These are phyloP conservation scores for Caligus rogercresseyi DNA, from an alignment of 1,140 invertebrate genomes.

Conservation along the genomic window DNA sequence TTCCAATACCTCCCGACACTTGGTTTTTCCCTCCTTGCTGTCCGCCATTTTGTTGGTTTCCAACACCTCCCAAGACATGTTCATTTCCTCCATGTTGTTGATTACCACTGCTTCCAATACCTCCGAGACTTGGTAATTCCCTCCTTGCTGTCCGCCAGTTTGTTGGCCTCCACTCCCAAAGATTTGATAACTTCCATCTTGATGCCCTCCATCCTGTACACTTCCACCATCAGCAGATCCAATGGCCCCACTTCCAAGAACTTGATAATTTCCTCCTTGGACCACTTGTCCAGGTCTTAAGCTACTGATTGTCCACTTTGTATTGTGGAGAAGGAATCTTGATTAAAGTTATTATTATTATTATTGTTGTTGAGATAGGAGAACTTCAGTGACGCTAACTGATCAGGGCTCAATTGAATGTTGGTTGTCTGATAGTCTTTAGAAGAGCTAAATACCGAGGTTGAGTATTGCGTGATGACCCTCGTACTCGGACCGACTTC, in stretches of 20 bases:
- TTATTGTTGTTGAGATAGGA: background rate
- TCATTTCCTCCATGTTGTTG: background rate
- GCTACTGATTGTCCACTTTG: background rate
- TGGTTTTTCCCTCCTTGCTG: background rate
- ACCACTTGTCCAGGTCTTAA: background rate
- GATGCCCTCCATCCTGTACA: background rate
- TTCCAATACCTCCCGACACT: background rate
- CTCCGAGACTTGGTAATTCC: background rate
- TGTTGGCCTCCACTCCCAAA: background rate
- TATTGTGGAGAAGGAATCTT: background rate
- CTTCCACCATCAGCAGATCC: too few relatives aligned
- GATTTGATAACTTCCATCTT: background rate
- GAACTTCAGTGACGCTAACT: background rate
- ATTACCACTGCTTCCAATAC: background rate
- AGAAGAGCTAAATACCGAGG: constrained; percentile 12
- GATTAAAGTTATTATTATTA: background rate
- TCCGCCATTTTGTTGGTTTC: background rate
- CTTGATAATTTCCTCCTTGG: background rate
- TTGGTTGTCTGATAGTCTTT: background rate
- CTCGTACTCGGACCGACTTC: background rate
- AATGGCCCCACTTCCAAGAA: background rate
- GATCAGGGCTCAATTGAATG: background rate
- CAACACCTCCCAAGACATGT: background rate
- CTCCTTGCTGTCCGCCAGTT: background rate
- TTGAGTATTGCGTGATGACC: constrained; percentile 18